phyloP scores from a whole-genome alignment of 2,797 vertebrate species.

The Catamblyrhynchus diadema region DNA sequence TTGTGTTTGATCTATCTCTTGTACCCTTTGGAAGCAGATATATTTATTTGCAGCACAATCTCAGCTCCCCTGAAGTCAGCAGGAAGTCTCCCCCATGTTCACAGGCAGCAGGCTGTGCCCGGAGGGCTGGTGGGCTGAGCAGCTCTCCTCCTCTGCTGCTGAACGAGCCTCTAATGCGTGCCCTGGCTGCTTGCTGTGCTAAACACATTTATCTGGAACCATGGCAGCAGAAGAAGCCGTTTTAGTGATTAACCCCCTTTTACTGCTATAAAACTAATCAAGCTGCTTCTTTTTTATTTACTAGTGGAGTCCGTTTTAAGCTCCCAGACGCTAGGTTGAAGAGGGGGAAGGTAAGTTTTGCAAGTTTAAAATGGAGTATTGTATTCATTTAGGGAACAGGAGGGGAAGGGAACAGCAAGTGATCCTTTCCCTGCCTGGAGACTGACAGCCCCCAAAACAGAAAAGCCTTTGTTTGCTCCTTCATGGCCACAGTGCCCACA shows the following conservation, averaged over 20 bases:
- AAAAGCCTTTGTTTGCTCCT: conserved; percentile 29
- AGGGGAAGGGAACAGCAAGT: background rate
- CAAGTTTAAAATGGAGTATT: background rate
- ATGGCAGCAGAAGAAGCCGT: conserved; percentile 1
- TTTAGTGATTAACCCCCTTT: conserved; percentile 35
- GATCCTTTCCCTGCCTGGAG: background rate
- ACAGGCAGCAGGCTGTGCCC: conserved; percentile 2
- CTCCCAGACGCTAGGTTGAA: background rate
- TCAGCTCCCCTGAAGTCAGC: background rate
- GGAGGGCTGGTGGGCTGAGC: background rate
- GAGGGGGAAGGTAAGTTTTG: background rate
- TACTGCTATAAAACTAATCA: conserved; percentile 20
- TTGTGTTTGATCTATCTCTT: conserved; percentile 1
- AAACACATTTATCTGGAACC: conserved; percentile 34
- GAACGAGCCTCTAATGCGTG: background rate
- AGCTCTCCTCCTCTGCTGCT: background rate
- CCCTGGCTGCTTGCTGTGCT: conserved; percentile 29
- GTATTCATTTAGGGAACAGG: background rate
- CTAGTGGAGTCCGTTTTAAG: background rate
- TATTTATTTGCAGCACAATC: conserved; percentile 29
- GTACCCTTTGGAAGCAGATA: conserved; percentile 5
- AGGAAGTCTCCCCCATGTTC: background rate
- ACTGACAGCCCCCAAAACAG: background rate
- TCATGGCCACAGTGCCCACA: background rate
- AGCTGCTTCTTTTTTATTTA: conserved; percentile 20